Evolutionary conservation across 2,797 vertebrate genomes (phyloP).

Genomic region (Smutsia temminckii): DNA sequence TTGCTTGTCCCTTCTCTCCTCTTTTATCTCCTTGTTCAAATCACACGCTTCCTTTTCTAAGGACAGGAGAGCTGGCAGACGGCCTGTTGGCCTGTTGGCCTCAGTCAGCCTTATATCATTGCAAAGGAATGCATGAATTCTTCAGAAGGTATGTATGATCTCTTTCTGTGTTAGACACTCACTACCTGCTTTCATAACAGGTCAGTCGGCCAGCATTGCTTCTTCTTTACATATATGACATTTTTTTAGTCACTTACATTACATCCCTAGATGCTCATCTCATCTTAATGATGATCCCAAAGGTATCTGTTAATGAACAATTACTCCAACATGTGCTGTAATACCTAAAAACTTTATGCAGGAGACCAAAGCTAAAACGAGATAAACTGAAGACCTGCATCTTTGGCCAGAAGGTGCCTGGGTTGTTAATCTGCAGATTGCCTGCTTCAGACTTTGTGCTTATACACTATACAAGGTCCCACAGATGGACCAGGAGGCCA

Average conservation of each 20-base stretch:
- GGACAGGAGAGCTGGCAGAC: slow-evolving; percentile 70
- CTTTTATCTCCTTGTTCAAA: slow-evolving; percentile 76
- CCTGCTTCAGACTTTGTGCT: slow-evolving; percentile 41
- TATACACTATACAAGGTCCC: not conserved
- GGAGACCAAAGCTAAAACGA: slow-evolving; percentile 47
- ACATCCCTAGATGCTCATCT: slow-evolving; percentile 53
- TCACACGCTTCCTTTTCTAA: slow-evolving; percentile 80
- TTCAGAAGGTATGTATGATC: slow-evolving; percentile 74
- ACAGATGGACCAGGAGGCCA: slow-evolving; percentile 33
- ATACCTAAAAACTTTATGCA: slow-evolving; percentile 47
- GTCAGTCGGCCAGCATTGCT: slow-evolving; percentile 55
- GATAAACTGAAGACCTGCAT: slow-evolving; percentile 17
- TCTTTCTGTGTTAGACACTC: slow-evolving; percentile 52
- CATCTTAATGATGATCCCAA: slow-evolving; percentile 57
- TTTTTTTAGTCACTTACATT: slow-evolving; percentile 59
- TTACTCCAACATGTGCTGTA: not conserved
- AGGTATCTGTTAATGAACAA: slow-evolving; percentile 52
- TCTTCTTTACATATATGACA: slow-evolving; percentile 50
- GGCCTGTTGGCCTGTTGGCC: slow-evolving; percentile 73
- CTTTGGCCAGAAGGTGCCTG: not conserved
- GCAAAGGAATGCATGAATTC: slow-evolving; percentile 75
- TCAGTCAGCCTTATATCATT: slow-evolving; percentile 73
- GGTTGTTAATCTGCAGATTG: slow-evolving; percentile 51
- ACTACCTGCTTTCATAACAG: slow-evolving; percentile 63
- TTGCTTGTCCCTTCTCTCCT: slow-evolving; percentile 65